These are phyloP conservation scores for Nothoprocta pentlandii DNA, from an alignment of 2,113 vertebrate genomes.

Conservation along the genomic window DNA sequence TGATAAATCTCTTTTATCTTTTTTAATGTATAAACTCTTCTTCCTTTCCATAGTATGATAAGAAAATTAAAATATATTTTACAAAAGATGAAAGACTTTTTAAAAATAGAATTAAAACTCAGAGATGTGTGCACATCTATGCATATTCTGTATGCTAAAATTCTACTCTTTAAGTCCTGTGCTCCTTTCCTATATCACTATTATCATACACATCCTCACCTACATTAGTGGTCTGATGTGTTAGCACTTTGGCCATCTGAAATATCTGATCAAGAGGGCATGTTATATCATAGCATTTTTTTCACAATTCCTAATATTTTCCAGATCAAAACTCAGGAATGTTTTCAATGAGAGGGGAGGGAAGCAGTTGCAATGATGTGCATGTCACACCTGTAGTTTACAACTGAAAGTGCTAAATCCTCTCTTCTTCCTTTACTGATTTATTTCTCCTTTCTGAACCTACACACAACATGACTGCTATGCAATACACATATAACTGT, in stretches of 20 bases:
- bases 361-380: background rate
- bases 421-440: too few relatives aligned
- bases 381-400: background rate
- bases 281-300: background rate
- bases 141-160: background rate
- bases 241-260: background rate
- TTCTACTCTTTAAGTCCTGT: background rate
- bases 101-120: background rate
- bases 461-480: background rate
- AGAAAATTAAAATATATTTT: background rate
- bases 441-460: background rate
- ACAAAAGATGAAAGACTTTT: background rate
- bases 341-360: background rate
- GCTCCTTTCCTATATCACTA: background rate
- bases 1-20: background rate
- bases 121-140: too few relatives aligned
- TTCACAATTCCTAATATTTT: background rate
- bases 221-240: background rate
- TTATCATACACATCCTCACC: background rate
- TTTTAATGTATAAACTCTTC: background rate
- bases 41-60: background rate
- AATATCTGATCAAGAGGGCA: slow-evolving; percentile 1
- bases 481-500: background rate
- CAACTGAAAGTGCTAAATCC: background rate
- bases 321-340: background rate